These are phyloP conservation scores for Ctena decussata DNA, from an alignment of 2,888 invertebrate genomes.

Conservation along the genomic window DNA sequence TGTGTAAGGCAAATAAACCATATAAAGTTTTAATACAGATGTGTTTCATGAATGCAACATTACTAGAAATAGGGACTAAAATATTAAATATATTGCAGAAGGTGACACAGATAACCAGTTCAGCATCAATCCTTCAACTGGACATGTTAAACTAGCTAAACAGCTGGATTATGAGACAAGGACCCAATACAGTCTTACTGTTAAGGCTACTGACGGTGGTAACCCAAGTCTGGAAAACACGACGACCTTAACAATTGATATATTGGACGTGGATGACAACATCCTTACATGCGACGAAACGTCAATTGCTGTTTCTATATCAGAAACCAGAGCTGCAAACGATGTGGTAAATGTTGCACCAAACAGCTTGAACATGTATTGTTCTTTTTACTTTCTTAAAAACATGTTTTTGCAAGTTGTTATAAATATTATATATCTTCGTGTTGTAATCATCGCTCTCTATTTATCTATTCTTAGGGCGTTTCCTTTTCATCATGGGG, in stretches of 20 bases:
- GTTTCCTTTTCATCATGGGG: too few species aligned
- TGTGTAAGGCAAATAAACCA: too few species aligned
- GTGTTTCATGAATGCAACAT: too few species aligned
- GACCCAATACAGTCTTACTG: conserved; percentile 57
- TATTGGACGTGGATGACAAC: conserved; percentile 68
- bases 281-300: conserved; percentile 45
- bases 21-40: too few species aligned
- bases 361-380: too few species aligned
- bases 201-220: conserved; percentile 70
- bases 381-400: too few species aligned
- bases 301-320: neutral
- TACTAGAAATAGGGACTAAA: too few species aligned
- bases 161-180: conserved; percentile 73
- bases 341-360: too few species aligned
- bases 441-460: too few species aligned
- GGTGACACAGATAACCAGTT: conserved; percentile 71
- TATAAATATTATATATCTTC: too few species aligned
- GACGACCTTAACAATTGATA: conserved; percentile 56
- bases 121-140: conserved; percentile 62
- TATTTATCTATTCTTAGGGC: too few species aligned
- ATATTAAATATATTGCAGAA: conserved; percentile 32
- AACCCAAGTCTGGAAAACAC: conserved; percentile 59
- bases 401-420: too few species aligned
- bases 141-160: conserved; percentile 58
- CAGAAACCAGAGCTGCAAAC: neutral